Evolutionary conservation across 92 coral and sea anemone genomes (phyloP), one percentile per base, ranked within the genome.

Genomic region (Phenganax subtilis): DNA sequence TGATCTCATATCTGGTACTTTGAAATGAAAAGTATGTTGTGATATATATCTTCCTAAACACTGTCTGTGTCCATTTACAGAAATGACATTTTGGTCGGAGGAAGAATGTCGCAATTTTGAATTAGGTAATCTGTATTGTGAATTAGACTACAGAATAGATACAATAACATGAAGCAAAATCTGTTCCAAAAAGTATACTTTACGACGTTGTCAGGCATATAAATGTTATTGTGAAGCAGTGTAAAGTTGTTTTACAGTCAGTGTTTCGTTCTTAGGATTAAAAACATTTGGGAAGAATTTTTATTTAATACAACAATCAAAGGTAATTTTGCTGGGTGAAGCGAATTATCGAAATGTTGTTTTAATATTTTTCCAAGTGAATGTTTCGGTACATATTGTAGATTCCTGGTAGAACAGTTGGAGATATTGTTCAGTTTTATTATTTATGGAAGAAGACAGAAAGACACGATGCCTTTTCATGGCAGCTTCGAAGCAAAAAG

Each of bases 31-130:
- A 5, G 47, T 2, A 37, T 37, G 47, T 37, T 37, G 47, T 2
- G 47, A 37, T 37, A 37, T 37, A 37, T 20, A 20, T 20, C 25
- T 37, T 37, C 47, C 47, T 37, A 16, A 6, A 2, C 77, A 71
- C 7, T 7, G 9, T 57, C 52, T 57, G 37, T 84, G 29, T 71
- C 61, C 11, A 55, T 58, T 54, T 58, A 70, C 58, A 96, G 99
- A 96, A 82, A 92, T 96, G 97, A 90, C 99, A 15, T 82, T 96
- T 71, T 96, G 99, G 99, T 96, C 97, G 53, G 99, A 96, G 84
- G 99, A 96, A 64, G 99, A 96, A 72, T 96, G 99, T 61, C 87
- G 99, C 54, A 97, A 96, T 73, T 96, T 96, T 90, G 99, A 96
- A 79, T 92, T 93, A 82, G 99, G 99, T 96, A 85, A 75, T 93